phyloP scores from a whole-genome alignment of 2,797 vertebrate genomes.

The Tenualosa ilisha region DNA sequence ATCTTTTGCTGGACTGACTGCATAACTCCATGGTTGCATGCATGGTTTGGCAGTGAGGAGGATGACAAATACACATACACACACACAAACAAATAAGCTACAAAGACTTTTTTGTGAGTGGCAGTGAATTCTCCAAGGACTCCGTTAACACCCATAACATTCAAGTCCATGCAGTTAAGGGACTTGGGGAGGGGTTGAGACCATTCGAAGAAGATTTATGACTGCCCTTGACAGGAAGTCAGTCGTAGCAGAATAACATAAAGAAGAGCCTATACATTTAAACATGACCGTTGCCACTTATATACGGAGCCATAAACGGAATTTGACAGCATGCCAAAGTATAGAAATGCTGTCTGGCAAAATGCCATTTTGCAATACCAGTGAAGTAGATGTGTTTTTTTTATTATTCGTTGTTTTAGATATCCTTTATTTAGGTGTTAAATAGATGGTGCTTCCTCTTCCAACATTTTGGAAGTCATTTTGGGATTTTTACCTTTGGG shows the following conservation, averaged over 20 bases:
- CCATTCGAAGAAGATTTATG: conserved; percentile 10
- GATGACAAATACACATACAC: background rate
- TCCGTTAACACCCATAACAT: conserved; percentile 3
- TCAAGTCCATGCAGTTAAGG: conserved; percentile 10
- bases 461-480: no score
- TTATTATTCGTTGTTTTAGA: no score
- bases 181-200: background rate
- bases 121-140: conserved; percentile 11
- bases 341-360: background rate
- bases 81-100: background rate
- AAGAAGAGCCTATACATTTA: background rate
- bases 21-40: background rate
- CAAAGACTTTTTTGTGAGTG: conserved; percentile 2
- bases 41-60: background rate
- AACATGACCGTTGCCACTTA: background rate
- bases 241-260: background rate
- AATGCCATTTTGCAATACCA: background rate
- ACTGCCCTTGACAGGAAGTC: conserved; percentile 10
- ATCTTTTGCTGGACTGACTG: background rate
- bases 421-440: background rate
- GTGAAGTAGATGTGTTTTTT: background rate
- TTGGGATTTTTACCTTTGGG: no score
- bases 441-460: no score
- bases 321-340: background rate
- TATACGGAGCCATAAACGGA: background rate